Base-by-base conservation (phyloP, 1,140 invertebrate genomes). In the Mizuhopecten yessoensis region DNA sequence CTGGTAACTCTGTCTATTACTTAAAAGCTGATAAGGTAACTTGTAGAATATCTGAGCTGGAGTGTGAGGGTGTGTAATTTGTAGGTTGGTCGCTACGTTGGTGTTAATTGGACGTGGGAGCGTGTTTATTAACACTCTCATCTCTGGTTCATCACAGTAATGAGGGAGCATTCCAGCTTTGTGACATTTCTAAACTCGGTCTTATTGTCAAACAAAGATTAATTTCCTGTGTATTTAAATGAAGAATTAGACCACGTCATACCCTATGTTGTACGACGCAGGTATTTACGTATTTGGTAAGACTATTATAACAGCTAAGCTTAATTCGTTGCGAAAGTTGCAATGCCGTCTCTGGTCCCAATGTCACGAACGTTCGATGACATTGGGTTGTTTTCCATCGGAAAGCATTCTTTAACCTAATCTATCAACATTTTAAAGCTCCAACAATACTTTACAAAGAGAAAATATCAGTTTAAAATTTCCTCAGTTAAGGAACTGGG, bases 141-240 rank as follows among this genome's bases (percentile, higher is more conserved):
- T 49, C 20, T 23, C 45, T 15, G 45, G 9, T 39, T 39, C 36
- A 39, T 39, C 36, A 39, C 5, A 7, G 36, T 75, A 75, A 75
- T 29, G 57, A 75, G 7, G 5, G 0, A 0, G n/a, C 5, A 75
- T 29, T 39, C 36, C 5, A n/a, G n/a, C 20, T 23, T 20, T 75
- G 57, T 75, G 23, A 75, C 57, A n/a, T 75, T 29, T 17, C 57
- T 29, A n/a, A 75, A n/a, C n/a, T n/a, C n/a, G n/a, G 15, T 75
- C 57, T 75, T 75, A 75, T 75, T 75, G 57, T n/a, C 20, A 17
- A 45, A 45, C 42, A 75, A 75, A 75, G 57, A n/a, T 29, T n/a
- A 75, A 75, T 75, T 75, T 13, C n/a, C 57, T 1, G 57, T 75
- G 57, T 75, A 29, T 75, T n/a, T 75, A 75, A 7, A 29, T 17